Conservation (phyloP, 2,797 vertebrate genomes). For the Heterohyrax brucei region DNA sequence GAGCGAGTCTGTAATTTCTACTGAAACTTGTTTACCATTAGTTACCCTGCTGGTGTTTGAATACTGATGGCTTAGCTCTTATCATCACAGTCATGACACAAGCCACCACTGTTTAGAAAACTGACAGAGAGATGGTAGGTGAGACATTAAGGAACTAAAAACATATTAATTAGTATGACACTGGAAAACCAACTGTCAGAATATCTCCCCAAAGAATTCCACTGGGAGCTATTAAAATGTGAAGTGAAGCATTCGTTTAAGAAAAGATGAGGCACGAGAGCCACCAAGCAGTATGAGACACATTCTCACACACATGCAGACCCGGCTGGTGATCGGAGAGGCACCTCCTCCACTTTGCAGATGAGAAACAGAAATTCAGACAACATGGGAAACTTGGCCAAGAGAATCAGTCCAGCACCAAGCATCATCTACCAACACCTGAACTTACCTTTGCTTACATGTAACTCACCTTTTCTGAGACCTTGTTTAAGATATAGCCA, state of each 20-base stretch:
- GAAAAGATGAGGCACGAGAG: background rate
- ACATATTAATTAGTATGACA: accelerated
- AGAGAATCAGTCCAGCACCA: background rate
- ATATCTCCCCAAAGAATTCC: background rate
- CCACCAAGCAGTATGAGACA: accelerated
- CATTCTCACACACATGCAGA: background rate
- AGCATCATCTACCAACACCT: too few species aligned
- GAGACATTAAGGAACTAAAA: background rate
- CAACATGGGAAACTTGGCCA: background rate
- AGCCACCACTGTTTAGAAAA: background rate
- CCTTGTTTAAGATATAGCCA: accelerated
- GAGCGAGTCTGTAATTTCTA: background rate
- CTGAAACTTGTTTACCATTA: background rate
- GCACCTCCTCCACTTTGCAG: background rate
- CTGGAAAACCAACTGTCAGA: accelerated
- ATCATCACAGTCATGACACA: background rate
- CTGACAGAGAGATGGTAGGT: accelerated
- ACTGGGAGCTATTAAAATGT: background rate
- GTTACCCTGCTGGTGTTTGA: background rate
- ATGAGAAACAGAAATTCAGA: background rate
- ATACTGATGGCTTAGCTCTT: background rate
- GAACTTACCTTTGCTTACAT: accelerated
- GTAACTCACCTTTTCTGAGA: accelerated
- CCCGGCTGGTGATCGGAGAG: background rate
- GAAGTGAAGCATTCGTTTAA: background rate